Conservation (phyloP, 92 coral and sea anemone species). For the Parazoanthus atlanticus region DNA sequence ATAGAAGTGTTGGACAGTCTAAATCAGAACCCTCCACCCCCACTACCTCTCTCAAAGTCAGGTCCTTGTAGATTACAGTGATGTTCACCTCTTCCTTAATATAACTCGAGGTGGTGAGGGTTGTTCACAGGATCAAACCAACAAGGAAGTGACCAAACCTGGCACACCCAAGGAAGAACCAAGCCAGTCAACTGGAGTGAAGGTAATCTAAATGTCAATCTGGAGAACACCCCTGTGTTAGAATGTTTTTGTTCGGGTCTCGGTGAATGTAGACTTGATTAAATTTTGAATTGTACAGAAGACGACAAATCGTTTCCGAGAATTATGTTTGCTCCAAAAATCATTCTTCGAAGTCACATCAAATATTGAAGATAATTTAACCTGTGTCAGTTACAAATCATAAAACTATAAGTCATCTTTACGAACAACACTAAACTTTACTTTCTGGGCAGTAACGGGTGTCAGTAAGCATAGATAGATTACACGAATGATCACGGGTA, state of each 20-base stretch:
- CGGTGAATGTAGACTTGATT: background rate
- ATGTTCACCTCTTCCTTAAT: too few relatives aligned
- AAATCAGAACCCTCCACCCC: background rate
- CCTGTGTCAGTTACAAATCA: too few relatives aligned
- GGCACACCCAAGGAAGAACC: background rate
- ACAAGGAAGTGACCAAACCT: slow-evolving; percentile 3
- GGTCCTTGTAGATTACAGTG: background rate
- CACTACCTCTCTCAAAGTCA: background rate
- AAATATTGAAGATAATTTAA: too few relatives aligned
- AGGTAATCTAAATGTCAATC: background rate
- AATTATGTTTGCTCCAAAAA: background rate
- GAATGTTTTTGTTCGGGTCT: background rate
- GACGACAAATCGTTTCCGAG: background rate
- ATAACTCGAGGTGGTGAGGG: background rate
- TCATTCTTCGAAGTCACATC: too few relatives aligned
- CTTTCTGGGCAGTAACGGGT: too few relatives aligned
- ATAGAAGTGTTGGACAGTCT: background rate
- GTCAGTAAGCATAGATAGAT: too few relatives aligned
- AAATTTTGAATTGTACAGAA: background rate
- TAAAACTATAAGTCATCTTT: too few relatives aligned
- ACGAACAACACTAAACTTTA: too few relatives aligned
- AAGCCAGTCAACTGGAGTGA: background rate
- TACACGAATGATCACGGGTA: too few relatives aligned
- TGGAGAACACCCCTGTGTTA: background rate
- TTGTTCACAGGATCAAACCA: slow-evolving; percentile 8